Evolutionary conservation across 2,113 vertebrate species (phyloP), one percentile per base, ranked within the genome.

Genomic region (Bubo scandiacus): DNA sequence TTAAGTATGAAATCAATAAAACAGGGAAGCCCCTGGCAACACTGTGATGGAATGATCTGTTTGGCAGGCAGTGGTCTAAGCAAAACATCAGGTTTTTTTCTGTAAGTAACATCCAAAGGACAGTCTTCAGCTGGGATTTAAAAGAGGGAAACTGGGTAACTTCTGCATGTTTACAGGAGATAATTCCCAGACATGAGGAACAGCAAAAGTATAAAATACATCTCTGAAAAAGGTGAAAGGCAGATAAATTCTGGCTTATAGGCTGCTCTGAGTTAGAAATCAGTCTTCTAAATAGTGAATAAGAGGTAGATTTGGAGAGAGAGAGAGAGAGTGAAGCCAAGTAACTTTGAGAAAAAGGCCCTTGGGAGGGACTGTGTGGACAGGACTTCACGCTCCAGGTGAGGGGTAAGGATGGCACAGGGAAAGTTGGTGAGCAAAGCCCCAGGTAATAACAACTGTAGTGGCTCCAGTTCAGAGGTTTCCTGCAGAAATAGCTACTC

Each of bases 291-390:
- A 42, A 36, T 6, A 79, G 26, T 27, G 70, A 43, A 3, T 26
- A 59, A 45, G 51, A 43, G 25, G n/a, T 25, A 22, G 51, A 11
- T 89, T 2, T 83, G 65, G 30, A 34, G 43, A 14, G 40, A 36
- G 43, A 14, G 40, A 36, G 36, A 57, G 30, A 34, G 38, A 4
- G 57, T n/a, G 42, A 42, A 47, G 55, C 5, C n/a, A 65, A 19
- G 36, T 8, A 5, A 17, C 12, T 32, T 18, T 2, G 26, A 59
- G 59, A 6, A 17, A 3, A 5, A 17, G 27, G 40, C 12, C 12
- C 22, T n/a, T 5, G 1, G 0, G 18, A 30, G 49, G 25, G 58
- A 3, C 34, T 13, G 5, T 16, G n/a, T 40, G 57, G 51, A 20
- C 5, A 12, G 45, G 49, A 9, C 2, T 12, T 61, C 2, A 6